Evolutionary conservation across 1,140 invertebrate genomes (phyloP), one percentile per base, ranked within the genome.

Genomic region (Drosophila jambulina): DNA sequence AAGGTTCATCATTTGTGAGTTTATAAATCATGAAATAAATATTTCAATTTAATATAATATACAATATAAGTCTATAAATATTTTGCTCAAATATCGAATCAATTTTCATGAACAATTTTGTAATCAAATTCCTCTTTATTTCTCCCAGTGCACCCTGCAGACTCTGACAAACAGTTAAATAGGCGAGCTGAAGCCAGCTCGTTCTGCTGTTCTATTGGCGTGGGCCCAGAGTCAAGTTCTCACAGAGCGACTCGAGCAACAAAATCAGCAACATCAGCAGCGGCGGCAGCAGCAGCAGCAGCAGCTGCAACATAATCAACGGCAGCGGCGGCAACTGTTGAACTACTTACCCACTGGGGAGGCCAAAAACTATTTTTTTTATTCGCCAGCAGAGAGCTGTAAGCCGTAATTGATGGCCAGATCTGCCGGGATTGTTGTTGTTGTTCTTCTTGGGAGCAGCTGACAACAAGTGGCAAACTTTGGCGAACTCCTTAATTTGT

Each of bases 401-500:
- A 36, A 54, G 64, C 43, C 45, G 75, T 79, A 79, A 79, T 79
- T 79, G 75, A 79, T 79, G 75, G 75, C 76, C 62, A 78, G 54
- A 72, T 63, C 49, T 61, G 59, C 64, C 43, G 46, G 51, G 58
- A 71, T 63, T 69, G 53, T 64, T 82, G 48, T 48, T 48, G 43
- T 15, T 45, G 62, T 32, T 53, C 12, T 34, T 4, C 32, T 32
- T 46, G 36, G 54, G 38, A 42, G 70, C 71, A 63, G 71, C 53
- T 63, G 63, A 62, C 76, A 78, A 71, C 76, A 78, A 78, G 76
- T 70, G 78, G 67, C 67, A 77, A 67, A 17, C 74, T 51, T 48
- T 46, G 42, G 58, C 78, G 75, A 81, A 67, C 75, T 60, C 58
- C 64, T 62, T 77, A 87, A 84, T 87, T 87, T 88, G 77, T 80